Base-by-base conservation (phyloP, 2,113 vertebrate genomes). In the Nothocercus julius region DNA sequence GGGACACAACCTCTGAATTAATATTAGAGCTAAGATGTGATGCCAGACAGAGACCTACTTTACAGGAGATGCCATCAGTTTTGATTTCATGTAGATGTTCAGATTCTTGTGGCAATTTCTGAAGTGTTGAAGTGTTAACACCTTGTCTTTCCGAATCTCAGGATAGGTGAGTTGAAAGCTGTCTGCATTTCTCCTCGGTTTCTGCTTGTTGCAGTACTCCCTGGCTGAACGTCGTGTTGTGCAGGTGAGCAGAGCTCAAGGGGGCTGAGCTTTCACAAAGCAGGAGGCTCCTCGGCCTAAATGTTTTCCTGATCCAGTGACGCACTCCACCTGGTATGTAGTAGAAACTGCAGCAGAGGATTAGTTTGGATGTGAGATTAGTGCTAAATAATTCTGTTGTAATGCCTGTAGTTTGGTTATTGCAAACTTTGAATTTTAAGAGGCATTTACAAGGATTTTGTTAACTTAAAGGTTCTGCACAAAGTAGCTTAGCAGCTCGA, bases 331-430 rank as follows among this genome's bases (percentile, higher is more conserved):
- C 36, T 75, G 17, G n/a, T 64, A 9, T 63, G 2, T 20, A 17
- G 13, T 3, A 34, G 13, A 3, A 11, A 8, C 13, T 11, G 6
- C 27, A 2, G 0, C 1, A 64, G 36, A 64, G n/a, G 7, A 24
- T 27, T 44, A 11, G 32, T 36, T 19, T 0, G 3, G 61, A 8
- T 13, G 19, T 73, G 68, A 11, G 77, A 61, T 13, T 34, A 56
- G 30, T n/a, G 72, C 20, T n/a, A 49, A 27, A 9, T 27, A 59
- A 27, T 59, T 64, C 11, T 51, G 44, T n/a, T 75, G 25, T 72
- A 61, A 67, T 86, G 54, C 30, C n/a, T 54, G 0, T 34, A 10
- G 28, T 81, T 76, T 6, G 2, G 17, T 72, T 66, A 20, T 64
- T 70, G 24, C 15, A 76, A 38, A 66, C 20, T 69, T 51, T 40